These are phyloP conservation scores for Gambelia wislizenii DNA, from an alignment of 2,797 vertebrate genomes.

Conservation along the genomic window DNA sequence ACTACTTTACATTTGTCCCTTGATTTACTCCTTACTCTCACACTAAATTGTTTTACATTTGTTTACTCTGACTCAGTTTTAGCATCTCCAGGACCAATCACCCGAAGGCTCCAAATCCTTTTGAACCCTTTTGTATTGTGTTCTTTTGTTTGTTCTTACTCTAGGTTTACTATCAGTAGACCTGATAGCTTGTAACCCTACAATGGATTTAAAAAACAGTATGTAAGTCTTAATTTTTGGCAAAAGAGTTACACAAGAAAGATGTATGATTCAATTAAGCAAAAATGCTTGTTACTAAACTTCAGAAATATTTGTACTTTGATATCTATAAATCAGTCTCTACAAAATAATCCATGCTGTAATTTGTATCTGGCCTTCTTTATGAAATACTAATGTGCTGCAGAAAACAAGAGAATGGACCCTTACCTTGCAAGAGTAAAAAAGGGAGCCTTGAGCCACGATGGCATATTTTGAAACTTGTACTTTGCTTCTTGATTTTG, in stretches of 20 bases:
- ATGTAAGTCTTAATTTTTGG: neutral
- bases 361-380: constrained; percentile 18
- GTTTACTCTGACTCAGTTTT: constrained; percentile 76
- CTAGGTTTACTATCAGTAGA: constrained; percentile 60
- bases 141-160: constrained; percentile 57
- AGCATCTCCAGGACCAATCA: constrained; percentile 72
- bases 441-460: neutral
- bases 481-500: neutral
- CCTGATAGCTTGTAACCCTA: constrained; percentile 35
- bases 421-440: neutral
- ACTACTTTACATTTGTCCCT: constrained; percentile 17
- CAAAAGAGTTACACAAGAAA: constrained; percentile 24
- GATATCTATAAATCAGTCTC: neutral
- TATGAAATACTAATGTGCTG: neutral
- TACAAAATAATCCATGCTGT: constrained; percentile 6
- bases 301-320: constrained; percentile 7
- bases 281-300: neutral
- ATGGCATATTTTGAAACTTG: neutral
- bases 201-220: constrained; percentile 38
- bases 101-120: constrained; percentile 73
- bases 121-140: constrained; percentile 73
- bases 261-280: neutral
- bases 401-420: neutral
- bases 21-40: constrained; percentile 57
- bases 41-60: constrained; percentile 76